Evolutionary conservation across 2,888 invertebrate genomes (phyloP).

Genomic region (Metalampra italica): DNA sequence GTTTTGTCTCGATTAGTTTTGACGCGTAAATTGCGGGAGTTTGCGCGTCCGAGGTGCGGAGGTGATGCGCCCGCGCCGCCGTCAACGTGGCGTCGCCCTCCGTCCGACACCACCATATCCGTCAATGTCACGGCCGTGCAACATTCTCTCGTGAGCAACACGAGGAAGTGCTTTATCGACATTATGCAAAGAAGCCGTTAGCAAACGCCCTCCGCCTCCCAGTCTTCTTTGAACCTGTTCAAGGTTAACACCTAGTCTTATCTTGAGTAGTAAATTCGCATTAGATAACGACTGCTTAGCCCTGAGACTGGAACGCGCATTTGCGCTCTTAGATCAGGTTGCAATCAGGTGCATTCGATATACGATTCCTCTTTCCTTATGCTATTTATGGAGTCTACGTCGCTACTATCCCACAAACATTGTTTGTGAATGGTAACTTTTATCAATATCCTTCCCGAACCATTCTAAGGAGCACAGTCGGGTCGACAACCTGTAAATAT

Average conservation of each 20-base stretch:
- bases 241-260: conserved; percentile 37
- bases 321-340: background rate
- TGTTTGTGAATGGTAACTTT: background rate
- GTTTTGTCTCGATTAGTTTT: conserved; percentile 14
- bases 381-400: no score
- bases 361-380: background rate
- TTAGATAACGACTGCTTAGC: conserved; percentile 41
- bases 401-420: no score
- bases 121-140: conserved; percentile 54
- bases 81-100: conserved; percentile 6
- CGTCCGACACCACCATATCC: conserved; percentile 37
- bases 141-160: conserved; percentile 56
- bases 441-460: conserved; percentile 5
- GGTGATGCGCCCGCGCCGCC: background rate
- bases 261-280: conserved; percentile 62
- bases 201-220: conserved; percentile 41
- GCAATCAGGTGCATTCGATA: background rate
- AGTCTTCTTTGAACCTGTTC: conserved; percentile 36
- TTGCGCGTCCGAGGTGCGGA: conserved; percentile 1
- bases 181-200: conserved; percentile 59
- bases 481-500: conserved; percentile 68
- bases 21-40: conserved; percentile 13
- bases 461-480: conserved; percentile 22
- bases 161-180: conserved; percentile 61
- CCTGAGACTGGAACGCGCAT: background rate